These are phyloP conservation scores for Aplysia californica DNA, from an alignment of 1,140 invertebrate genomes.

Conservation along the genomic window DNA sequence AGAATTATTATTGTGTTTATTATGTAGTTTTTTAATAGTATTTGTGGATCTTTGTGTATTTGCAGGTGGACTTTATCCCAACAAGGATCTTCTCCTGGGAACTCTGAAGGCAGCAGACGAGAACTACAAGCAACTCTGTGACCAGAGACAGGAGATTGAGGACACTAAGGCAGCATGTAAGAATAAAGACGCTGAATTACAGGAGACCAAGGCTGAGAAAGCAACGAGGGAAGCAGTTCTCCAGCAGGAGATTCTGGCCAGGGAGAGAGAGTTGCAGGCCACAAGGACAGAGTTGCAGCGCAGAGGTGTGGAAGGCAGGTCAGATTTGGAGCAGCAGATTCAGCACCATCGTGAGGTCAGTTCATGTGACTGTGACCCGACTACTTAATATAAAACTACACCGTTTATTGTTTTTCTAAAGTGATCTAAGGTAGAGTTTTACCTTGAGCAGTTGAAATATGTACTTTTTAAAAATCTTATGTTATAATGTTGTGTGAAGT, in stretches of 20 bases:
- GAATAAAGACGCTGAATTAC: conserved; percentile 9
- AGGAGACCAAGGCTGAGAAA: background rate
- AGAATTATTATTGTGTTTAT: too few species aligned
- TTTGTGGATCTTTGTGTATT: too few species aligned
- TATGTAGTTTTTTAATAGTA: too few species aligned
- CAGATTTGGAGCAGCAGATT: conserved; percentile 26
- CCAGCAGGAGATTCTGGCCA: background rate
- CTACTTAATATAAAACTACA: too few species aligned
- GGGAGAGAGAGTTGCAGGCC: conserved; percentile 1
- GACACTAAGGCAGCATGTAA: conserved; percentile 9
- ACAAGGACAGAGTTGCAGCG: conserved; percentile 17
- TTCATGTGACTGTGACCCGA: too few species aligned
- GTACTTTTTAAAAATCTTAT: too few species aligned
- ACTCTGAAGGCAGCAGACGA: conserved; percentile 33
- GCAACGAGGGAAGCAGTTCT: too few species aligned
- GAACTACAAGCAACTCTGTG: conserved; percentile 20
- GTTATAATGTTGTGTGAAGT: too few species aligned
- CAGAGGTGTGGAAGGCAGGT: conserved; percentile 8
- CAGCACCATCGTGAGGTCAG: conserved; percentile 22
- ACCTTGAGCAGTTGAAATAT: too few species aligned
- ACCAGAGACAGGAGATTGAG: conserved; percentile 26
- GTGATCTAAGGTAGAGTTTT: too few species aligned
- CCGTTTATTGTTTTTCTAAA: too few species aligned
- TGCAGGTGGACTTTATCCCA: conserved; percentile 29
- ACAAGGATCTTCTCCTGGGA: conserved; percentile 30